These are phyloP conservation scores for Styela plicata DNA, from an alignment of 23 tunicate genomes.

Conservation along the genomic window DNA sequence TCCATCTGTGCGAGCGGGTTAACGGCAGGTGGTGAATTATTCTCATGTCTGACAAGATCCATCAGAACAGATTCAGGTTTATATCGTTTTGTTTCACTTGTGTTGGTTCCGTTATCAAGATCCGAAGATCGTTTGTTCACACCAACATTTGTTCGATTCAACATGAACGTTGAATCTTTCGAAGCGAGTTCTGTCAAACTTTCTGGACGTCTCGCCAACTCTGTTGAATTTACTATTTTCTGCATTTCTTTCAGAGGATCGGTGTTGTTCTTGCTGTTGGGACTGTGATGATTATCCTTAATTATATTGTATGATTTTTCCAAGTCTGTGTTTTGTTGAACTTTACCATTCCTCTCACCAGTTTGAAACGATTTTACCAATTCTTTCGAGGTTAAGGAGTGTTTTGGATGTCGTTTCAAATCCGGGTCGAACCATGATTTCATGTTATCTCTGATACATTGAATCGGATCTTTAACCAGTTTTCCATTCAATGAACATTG, in stretches of 20 bases:
- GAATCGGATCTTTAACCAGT: not conserved
- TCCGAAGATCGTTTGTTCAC: not conserved
- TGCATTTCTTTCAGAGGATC: conserved; percentile 83
- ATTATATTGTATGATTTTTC: not conserved
- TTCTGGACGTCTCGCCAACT: conserved; percentile 11
- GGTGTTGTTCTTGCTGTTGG: not conserved
- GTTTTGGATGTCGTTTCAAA: not conserved
- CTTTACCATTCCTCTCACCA: not conserved
- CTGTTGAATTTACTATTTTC: conserved; percentile 69
- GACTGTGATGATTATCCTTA: not conserved
- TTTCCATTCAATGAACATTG: too few relatives aligned
- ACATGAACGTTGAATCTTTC: not conserved
- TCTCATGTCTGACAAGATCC: conserved; percentile 23
- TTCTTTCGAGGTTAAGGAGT: not conserved
- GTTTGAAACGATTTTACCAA: not conserved
- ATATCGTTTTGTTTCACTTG: not conserved
- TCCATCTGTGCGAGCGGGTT: conserved; percentile 27
- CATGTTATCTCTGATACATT: not conserved
- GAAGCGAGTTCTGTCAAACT: not conserved
- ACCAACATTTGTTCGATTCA: not conserved
- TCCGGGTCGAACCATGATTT: not conserved
- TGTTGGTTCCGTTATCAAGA: not conserved
- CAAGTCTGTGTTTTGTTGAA: not conserved
- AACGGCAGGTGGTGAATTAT: not conserved
- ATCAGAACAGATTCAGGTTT: conserved; percentile 16